Conservation (phyloP, 1,140 invertebrate species). For the Magallana angulata region DNA sequence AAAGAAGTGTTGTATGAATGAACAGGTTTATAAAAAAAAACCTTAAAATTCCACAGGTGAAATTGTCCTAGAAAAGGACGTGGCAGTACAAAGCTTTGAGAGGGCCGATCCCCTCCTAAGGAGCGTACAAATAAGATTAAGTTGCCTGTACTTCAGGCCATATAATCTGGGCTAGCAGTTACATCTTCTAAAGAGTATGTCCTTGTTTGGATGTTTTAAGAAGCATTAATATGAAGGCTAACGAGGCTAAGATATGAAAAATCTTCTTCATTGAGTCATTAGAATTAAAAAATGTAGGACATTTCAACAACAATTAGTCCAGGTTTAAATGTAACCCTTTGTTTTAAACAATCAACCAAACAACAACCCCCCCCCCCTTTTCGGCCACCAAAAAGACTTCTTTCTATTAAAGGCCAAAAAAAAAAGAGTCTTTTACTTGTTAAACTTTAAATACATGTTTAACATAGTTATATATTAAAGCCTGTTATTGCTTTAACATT, state of each 20-base stretch:
- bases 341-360: too few relatives aligned
- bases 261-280: too few relatives aligned
- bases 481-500: too few relatives aligned
- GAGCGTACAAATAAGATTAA: slow-evolving; percentile 13
- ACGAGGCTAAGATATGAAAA: background rate
- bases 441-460: too few relatives aligned
- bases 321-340: too few relatives aligned
- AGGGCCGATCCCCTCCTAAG: background rate
- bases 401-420: too few relatives aligned
- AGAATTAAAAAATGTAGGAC: too few relatives aligned
- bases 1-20: slow-evolving; percentile 21
- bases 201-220: background rate
- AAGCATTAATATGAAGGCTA: background rate
- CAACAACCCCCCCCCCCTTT: too few relatives aligned
- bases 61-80: background rate
- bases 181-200: background rate
- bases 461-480: too few relatives aligned
- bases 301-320: too few relatives aligned
- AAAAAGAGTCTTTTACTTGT: too few relatives aligned
- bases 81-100: background rate
- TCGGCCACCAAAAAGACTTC: too few relatives aligned
- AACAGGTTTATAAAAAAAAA: background rate
- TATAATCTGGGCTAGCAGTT: background rate
- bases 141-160: background rate
- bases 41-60: background rate